Evolutionary conservation across 2,113 vertebrate species (phyloP), one percentile per base, ranked within the genome.

Genomic region (Aleadryas rufinucha): DNA sequence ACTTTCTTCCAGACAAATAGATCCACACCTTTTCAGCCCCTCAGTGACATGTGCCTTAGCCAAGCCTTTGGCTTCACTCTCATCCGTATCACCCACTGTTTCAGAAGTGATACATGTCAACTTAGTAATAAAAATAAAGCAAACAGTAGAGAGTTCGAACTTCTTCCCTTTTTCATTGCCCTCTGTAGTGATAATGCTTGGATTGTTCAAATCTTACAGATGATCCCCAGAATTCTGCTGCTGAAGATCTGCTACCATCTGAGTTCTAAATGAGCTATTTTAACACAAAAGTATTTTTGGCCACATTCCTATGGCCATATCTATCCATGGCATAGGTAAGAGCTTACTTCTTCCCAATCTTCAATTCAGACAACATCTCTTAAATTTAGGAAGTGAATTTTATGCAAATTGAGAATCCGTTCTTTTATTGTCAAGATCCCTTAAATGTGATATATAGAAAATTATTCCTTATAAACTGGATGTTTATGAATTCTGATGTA

Each of bases 101-200:
- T 96, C 89, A 93, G 80, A 93, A 75, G 28, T 89, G 68, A 39
- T n/a, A 54, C 35, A 20, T 82, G 52, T 96, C 89, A 93, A 74
- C 44, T 85, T 78, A 54, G 44, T 80, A 86, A 84, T 63, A 89
- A 87, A 96, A 97, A 90, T 65, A 83, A 82, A 82, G 31, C 41
- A 90, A 93, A 90, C 15, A 84, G 68, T 30, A 68, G 7, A 49
- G 10, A 91, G 13, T 35, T 65, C 42, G 45, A 54, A 70, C 19
- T 87, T 68, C 14, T 13, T 44, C 11, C 15, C 20, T 64, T 74
- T 90, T 84, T 31, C n/a, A 35, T 69, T 65, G 26, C 21, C 19
- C 9, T 85, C 41, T 65, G 27, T 27, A 81, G 10, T 41, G 28
- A 31, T 6, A 83, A 4, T 41, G 13, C 21, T 69, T 70, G 45